Conservation (phyloP, 1,140 invertebrate genomes). For the Aplysia californica region DNA sequence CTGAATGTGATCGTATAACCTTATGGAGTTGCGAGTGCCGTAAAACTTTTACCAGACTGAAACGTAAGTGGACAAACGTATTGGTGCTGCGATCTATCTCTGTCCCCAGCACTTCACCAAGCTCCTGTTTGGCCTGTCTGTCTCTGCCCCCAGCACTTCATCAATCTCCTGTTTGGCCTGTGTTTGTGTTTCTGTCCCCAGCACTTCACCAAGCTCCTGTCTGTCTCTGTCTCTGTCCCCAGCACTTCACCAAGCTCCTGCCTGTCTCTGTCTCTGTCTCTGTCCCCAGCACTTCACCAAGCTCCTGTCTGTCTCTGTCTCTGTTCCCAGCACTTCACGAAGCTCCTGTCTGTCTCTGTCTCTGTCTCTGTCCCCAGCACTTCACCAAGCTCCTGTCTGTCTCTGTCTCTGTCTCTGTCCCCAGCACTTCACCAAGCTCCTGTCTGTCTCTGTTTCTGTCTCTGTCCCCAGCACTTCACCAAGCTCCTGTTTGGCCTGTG, state of each 20-base stretch:
- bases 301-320: not conserved
- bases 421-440: slow-evolving; percentile 38
- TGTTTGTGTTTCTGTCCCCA: no score
- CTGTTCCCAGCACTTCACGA: slow-evolving; percentile 46
- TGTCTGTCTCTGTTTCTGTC: no score
- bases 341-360: no score
- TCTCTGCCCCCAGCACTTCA: no score
- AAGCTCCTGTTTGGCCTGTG: slow-evolving; percentile 67
- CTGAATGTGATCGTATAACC: no score
- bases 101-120: slow-evolving; percentile 45
- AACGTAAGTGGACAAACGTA: not conserved
- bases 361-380: slow-evolving; percentile 49
- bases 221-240: slow-evolving; percentile 69
- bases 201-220: slow-evolving; percentile 67
- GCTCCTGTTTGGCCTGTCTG: no score
- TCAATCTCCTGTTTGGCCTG: slow-evolving; percentile 66
- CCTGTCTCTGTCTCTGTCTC: no score
- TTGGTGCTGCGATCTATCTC: not conserved
- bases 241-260: slow-evolving; percentile 66
- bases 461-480: no score
- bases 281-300: slow-evolving; percentile 45
- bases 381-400: not conserved
- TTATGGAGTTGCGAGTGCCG: no score
- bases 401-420: slow-evolving; percentile 24
- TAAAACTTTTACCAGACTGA: no score